Evolutionary conservation across 1,140 invertebrate genomes (phyloP).

Genomic region (Muscidifurax raptorellus): DNA sequence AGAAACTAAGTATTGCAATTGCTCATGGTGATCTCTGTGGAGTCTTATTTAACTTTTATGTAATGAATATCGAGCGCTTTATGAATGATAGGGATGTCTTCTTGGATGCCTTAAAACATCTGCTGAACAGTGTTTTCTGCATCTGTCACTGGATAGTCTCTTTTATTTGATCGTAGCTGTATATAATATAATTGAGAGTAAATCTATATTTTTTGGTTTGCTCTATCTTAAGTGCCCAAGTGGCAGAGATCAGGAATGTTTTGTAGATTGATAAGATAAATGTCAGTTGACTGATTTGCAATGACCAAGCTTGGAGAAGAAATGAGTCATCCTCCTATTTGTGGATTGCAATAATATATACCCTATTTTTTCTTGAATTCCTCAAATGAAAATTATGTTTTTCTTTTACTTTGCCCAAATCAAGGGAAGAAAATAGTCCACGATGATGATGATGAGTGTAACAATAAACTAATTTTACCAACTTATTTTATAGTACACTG

Average conservation of each 20-base stretch:
- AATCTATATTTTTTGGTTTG: neutral
- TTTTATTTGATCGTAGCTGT: neutral
- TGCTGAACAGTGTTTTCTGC: neutral
- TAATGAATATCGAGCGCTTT: neutral
- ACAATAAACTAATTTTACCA: no score
- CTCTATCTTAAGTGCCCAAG: neutral
- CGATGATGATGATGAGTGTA: no score
- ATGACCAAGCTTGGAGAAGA: neutral
- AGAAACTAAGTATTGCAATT: no score
- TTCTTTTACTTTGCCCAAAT: neutral
- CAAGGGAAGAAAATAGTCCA: no score
- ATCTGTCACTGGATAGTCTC: neutral
- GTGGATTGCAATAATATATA: neutral
- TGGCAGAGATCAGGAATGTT: neutral
- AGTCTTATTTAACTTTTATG: neutral
- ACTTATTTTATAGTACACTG: no score
- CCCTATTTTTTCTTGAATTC: neutral
- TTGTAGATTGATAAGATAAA: constrained; percentile 25
- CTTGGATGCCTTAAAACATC: neutral
- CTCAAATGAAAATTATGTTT: neutral
- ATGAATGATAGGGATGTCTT: neutral
- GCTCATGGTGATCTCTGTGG: no score
- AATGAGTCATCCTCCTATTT: neutral
- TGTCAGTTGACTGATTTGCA: neutral
- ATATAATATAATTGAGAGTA: neutral